Conservation (phyloP, 2,113 vertebrate genomes). For the Lampris incognitus region DNA sequence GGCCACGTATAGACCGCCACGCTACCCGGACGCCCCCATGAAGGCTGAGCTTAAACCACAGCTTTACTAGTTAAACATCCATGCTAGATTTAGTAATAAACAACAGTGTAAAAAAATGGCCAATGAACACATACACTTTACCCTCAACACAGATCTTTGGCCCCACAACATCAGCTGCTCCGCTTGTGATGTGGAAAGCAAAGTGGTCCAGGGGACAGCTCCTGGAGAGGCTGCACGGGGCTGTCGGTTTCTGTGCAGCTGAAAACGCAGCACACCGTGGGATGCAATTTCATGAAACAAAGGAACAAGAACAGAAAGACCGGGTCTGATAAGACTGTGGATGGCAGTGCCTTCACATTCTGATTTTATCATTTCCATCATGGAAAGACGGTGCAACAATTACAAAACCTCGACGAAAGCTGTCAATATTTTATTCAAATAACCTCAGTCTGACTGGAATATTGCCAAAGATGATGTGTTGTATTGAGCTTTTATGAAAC, state of each 20-base stretch:
- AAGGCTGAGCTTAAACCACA: conserved; percentile 9
- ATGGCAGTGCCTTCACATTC: neutral
- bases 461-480: neutral
- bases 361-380: neutral
- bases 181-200: conserved; percentile 84
- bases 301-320: neutral
- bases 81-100: neutral
- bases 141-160: conserved; percentile 89
- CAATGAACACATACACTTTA: conserved; percentile 76
- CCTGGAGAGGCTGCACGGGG: conserved; percentile 79
- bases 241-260: neutral
- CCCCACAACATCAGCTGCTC: conserved; percentile 86
- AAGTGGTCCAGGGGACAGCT: conserved; percentile 79
- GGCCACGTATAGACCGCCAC: too few relatives aligned
- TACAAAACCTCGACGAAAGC: neutral
- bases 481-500: neutral
- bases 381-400: neutral
- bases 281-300: neutral
- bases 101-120: neutral
- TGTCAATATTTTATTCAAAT: neutral
- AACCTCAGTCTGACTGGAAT: too few relatives aligned
- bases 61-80: neutral
- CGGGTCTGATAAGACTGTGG: neutral
- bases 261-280: neutral
- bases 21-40: neutral